phyloP scores from a whole-genome alignment of 2,888 invertebrate genomes.

The Tillus elongatus region DNA sequence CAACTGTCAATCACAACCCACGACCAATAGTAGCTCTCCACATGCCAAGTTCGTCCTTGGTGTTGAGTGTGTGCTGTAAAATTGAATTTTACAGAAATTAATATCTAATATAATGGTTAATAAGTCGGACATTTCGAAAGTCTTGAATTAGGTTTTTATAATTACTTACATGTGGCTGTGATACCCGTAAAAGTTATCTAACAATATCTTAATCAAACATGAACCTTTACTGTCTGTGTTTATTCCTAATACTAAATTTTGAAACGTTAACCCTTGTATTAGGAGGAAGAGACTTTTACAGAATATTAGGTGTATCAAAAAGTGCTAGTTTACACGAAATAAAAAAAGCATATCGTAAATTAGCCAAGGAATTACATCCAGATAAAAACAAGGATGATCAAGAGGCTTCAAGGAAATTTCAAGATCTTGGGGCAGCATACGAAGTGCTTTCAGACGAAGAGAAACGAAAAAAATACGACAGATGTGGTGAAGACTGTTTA shows the following conservation, averaged over 20 bases:
- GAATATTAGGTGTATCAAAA: conserved; percentile 77
- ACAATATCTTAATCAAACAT: conserved; percentile 13
- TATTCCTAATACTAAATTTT: conserved; percentile 24
- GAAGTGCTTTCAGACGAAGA: conserved; percentile 90
- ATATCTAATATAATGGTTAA: no score
- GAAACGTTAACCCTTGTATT: conserved; percentile 32
- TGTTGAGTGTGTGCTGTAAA: no score
- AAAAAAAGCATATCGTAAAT: conserved; percentile 91
- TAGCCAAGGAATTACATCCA: conserved; percentile 95
- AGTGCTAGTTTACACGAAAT: conserved; percentile 88
- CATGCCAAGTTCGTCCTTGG: no score
- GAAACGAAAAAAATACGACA: conserved; percentile 88
- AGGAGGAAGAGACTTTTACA: conserved; percentile 86
- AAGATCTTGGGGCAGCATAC: conserved; percentile 92
- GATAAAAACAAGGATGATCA: conserved; percentile 96
- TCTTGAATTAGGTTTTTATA: no score
- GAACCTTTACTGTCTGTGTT: conserved; percentile 20
- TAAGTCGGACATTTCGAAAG: no score
- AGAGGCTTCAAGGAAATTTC: conserved; percentile 85
- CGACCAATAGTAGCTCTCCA: no score
- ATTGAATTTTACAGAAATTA: no score
- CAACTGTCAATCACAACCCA: no score
- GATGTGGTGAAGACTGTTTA: conserved; percentile 94
- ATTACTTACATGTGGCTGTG: conserved; percentile 1
- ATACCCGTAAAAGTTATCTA: background rate